phyloP scores from a whole-genome alignment of 2,888 invertebrate genomes.

The Luperina nickerlii region DNA sequence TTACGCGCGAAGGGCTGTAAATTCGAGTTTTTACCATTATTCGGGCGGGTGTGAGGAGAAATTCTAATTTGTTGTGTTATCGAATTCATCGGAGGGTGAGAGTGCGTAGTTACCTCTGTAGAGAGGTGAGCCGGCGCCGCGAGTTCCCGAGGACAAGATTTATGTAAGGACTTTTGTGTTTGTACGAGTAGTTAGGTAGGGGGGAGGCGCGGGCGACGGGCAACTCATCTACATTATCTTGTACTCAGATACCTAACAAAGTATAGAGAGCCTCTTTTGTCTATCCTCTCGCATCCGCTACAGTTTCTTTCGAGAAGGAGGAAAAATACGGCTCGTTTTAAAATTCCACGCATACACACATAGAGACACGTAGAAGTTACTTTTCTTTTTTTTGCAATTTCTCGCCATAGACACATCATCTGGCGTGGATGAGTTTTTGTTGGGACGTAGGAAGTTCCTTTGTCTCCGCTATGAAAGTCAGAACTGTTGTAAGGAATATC shows the following conservation, averaged over 20 bases:
- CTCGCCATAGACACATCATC: slow-evolving; percentile 90
- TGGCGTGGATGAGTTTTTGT: slow-evolving; percentile 90
- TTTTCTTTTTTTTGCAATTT: slow-evolving; percentile 86
- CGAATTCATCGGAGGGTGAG: slow-evolving; percentile 80
- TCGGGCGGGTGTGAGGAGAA: slow-evolving; percentile 72
- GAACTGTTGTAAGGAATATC: slow-evolving; percentile 88
- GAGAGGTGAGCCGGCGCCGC: slow-evolving; percentile 83
- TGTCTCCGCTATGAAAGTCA: slow-evolving; percentile 88
- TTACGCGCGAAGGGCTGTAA: slow-evolving; percentile 75
- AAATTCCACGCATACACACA: slow-evolving; percentile 82
- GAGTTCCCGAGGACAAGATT: slow-evolving; percentile 88
- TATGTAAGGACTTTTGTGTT: slow-evolving; percentile 90
- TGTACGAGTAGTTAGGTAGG: slow-evolving; percentile 88
- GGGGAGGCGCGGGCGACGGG: slow-evolving; percentile 74
- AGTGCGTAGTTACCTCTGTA: slow-evolving; percentile 80
- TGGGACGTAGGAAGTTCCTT: slow-evolving; percentile 88
- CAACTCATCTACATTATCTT: slow-evolving; percentile 88
- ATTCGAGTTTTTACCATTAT: slow-evolving; percentile 80
- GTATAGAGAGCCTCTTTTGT: slow-evolving; percentile 85
- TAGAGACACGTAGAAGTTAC: slow-evolving; percentile 77
- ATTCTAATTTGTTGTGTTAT: slow-evolving; percentile 86
- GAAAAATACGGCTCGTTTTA: slow-evolving; percentile 86
- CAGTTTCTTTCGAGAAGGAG: slow-evolving; percentile 83
- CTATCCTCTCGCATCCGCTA: slow-evolving; percentile 86
- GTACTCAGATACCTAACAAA: slow-evolving; percentile 86